A percentile compares a stretch with the other conserved stretches of the same genome.
Evolutionary conservation across 2,797 vertebrate species (phyloP).

Genomic region (Meda fulgida): DNA sequence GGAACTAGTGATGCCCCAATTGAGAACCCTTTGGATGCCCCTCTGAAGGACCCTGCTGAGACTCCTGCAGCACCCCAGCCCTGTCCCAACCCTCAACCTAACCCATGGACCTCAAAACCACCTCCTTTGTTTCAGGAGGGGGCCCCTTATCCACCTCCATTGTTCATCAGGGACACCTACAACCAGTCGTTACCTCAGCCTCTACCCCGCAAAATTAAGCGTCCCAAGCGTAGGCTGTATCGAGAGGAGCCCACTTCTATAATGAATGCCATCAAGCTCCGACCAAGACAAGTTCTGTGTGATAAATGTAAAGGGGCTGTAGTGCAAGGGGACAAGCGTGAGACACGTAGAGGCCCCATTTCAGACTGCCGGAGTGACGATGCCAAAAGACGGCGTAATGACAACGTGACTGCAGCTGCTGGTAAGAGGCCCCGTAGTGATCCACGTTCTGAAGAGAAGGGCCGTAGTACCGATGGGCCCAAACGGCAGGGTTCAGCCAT

Average conservation of each 20-base stretch:
- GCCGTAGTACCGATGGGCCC: constrained; percentile 76
- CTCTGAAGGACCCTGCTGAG: constrained; percentile 51
- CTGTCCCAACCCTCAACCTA: constrained; percentile 67
- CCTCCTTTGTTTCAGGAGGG: constrained; percentile 97
- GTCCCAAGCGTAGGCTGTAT: constrained; percentile 94
- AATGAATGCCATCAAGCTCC: constrained; percentile 96
- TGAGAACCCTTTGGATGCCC: constrained; percentile 52
- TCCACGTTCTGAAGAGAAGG: constrained; percentile 85
- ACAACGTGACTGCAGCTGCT: constrained; percentile 78
- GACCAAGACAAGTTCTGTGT: constrained; percentile 95
- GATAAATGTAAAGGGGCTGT: constrained; percentile 96
- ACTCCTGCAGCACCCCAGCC: constrained; percentile 43
- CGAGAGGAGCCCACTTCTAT: constrained; percentile 97
- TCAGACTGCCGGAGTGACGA: constrained; percentile 87
- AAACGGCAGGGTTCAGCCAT: constrained; percentile 83
- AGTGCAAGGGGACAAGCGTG: constrained; percentile 84
- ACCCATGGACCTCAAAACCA: constrained; percentile 87
- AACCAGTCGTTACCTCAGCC: constrained; percentile 99
- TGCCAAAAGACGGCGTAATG: constrained; percentile 83
- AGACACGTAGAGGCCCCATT: constrained; percentile 83
- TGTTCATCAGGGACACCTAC: constrained; percentile 99
- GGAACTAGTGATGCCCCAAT: constrained; percentile 45
- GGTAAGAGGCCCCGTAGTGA: constrained; percentile 90
- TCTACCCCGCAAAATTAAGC: constrained; percentile 94
- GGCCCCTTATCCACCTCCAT: constrained; percentile 93